Percentiles rank a stretch among this genome's conserved stretches.
These are phyloP conservation scores for Caenorhabditis becei DNA, from an alignment of 2,888 invertebrate species.

Conservation along the genomic window DNA sequence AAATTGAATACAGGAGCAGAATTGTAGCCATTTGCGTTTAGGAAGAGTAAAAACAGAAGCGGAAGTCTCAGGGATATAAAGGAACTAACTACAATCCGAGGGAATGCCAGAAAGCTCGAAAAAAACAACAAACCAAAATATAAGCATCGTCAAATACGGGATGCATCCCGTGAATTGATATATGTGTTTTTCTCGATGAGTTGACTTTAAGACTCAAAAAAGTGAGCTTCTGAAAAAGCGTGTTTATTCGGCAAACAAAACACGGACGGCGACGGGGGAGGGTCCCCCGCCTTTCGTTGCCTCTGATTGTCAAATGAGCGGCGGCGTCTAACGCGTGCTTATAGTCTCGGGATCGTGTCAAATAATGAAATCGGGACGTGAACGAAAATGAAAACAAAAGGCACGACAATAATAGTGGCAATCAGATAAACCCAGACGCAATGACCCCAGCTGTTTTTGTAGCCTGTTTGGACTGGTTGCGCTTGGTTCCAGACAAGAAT, in stretches of 20 bases:
- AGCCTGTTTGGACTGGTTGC: neutral
- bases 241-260: slow-evolving; percentile 57
- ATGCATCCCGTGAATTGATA: slow-evolving; percentile 45
- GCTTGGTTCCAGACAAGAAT: slow-evolving; percentile 14
- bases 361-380: slow-evolving; percentile 25
- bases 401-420: neutral
- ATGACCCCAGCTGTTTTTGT: slow-evolving; percentile 1
- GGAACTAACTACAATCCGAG: slow-evolving; percentile 19
- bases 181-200: slow-evolving; percentile 50
- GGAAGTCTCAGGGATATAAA: neutral
- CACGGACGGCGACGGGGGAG: slow-evolving; percentile 7
- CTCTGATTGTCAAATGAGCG: slow-evolving; percentile 53
- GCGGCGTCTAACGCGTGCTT: slow-evolving; percentile 16
- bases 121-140: slow-evolving; percentile 21
- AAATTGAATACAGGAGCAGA: slow-evolving; percentile 5
- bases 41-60: neutral
- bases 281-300: slow-evolving; percentile 14
- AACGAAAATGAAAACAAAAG: neutral
- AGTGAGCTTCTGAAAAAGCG: slow-evolving; percentile 46
- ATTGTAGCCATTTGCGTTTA: slow-evolving; percentile 22
- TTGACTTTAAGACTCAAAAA: slow-evolving; percentile 46
- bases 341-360: slow-evolving; percentile 13
- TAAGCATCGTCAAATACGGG: slow-evolving; percentile 5
- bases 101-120: slow-evolving; percentile 4
- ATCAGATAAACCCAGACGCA: neutral